Evolutionary conservation across 2,888 invertebrate genomes (phyloP).

Genomic region (Emmelina monodactyla): DNA sequence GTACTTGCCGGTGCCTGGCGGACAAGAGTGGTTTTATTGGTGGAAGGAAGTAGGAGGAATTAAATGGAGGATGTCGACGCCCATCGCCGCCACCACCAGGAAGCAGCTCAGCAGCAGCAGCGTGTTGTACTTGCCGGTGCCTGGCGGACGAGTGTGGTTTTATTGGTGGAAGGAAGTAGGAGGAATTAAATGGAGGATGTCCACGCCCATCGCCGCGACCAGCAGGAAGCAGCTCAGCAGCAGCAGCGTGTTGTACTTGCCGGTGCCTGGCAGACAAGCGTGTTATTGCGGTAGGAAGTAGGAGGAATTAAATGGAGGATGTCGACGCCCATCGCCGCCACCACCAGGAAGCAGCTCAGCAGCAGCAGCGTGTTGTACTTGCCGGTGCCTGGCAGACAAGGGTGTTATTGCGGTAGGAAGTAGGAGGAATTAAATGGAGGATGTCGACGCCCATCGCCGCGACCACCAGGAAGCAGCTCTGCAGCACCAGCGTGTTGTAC

Average conservation of each 20-base stretch:
- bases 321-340: constrained; percentile 59
- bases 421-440: too few species aligned
- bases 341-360: constrained; percentile 52
- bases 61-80: constrained; percentile 61
- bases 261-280: too few species aligned
- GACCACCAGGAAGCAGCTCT: constrained; percentile 55
- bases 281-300: too few species aligned
- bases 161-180: too few species aligned
- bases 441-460: constrained; percentile 62
- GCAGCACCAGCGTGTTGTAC: constrained; percentile 54
- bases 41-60: too few species aligned
- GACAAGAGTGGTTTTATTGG: neutral
- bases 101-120: constrained; percentile 54
- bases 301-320: too few species aligned
- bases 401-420: too few species aligned
- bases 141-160: too few species aligned
- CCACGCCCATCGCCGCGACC: constrained; percentile 58
- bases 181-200: too few species aligned
- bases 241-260: constrained; percentile 57
- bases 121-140: constrained; percentile 61
- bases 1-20: constrained; percentile 58
- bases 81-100: constrained; percentile 56
- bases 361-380: constrained; percentile 58
- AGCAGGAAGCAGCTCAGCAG: constrained; percentile 56
- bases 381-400: constrained; percentile 64